Conservation (phyloP, 2,113 vertebrate species). For the Microcebus lehilahytsara region DNA sequence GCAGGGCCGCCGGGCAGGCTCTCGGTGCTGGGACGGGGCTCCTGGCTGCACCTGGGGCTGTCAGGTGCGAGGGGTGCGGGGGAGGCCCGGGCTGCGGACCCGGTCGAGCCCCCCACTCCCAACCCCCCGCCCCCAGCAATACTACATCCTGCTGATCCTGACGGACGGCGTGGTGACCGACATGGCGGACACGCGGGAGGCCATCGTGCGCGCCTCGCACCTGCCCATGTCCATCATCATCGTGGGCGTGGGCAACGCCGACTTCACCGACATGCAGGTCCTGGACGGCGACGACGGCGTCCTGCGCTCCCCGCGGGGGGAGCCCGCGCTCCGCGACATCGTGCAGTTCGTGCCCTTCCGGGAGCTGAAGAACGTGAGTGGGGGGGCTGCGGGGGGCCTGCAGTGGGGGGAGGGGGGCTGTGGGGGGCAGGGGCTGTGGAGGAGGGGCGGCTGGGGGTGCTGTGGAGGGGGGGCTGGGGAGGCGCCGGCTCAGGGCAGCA, state of each 20-base stretch:
- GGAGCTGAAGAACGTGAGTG: constrained; percentile 95
- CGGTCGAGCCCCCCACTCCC: too few species aligned
- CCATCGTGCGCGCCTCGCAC: constrained; percentile 94
- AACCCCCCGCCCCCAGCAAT: constrained; percentile 84
- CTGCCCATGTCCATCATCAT: constrained; percentile 97
- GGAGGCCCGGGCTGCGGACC: too few species aligned
- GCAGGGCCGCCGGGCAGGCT: too few species aligned
- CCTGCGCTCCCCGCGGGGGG: constrained; percentile 92
- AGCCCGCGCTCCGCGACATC: constrained; percentile 93
- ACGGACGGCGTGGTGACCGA: constrained; percentile 96
- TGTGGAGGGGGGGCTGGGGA: too few species aligned
- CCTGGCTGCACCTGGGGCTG: too few species aligned
- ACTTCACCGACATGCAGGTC: constrained; percentile 98
- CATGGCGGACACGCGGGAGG: constrained; percentile 95
- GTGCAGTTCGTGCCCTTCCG: constrained; percentile 97
- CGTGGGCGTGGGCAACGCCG: constrained; percentile 95
- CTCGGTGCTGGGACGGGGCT: too few species aligned
- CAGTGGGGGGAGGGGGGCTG: too few species aligned
- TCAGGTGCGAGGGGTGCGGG: too few species aligned
- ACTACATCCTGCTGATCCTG: constrained; percentile 96
- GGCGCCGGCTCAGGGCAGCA: neutral
- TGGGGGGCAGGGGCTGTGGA: too few species aligned
- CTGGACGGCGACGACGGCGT: constrained; percentile 93
- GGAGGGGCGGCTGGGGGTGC: too few species aligned
- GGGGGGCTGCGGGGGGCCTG: neutral